Base-by-base conservation (phyloP, 2,113 vertebrate genomes). In the Corythoichthys intestinalis region DNA sequence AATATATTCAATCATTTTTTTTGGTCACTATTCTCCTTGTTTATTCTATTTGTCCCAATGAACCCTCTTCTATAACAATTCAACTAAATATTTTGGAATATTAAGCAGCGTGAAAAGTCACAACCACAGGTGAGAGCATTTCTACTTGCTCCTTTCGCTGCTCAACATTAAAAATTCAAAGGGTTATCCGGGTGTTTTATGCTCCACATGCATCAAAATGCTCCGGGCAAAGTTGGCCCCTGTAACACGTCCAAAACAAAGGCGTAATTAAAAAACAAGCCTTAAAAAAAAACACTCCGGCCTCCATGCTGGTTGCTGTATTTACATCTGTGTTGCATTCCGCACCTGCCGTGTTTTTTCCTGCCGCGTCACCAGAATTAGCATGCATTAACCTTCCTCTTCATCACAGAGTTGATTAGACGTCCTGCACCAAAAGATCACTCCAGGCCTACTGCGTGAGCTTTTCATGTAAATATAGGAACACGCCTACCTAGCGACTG, bases 251-350 rank as follows among this genome's bases (percentile, higher is more conserved):
- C 75, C 48, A 71, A 74, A 85, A 81, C 81, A 88, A 81, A 86
- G 73, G 73, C 82, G 87, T 87, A 83, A 89, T 91, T 88, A 85
- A 84, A 86, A 65, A 85, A 85, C 53, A 56, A 11, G 38, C 14
- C 59, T 61, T 41, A 39, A 28, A 28, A 28, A 65, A 67, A 67
- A 87, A 69, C 66, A 70, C 65, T 70, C 70, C 87, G 76, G 81
- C 83, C 82, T 85, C 81, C 77, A 79, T 78, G 88, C 88, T 81
- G 82, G 77, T 85, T 88, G 85, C 77, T 75, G 78, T 81, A 90
- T 86, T 88, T 86, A 86, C 87, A 86, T 79, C 85, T 85, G 77
- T 89, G 91, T 91, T 89, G 87, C 89, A 75, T 75, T 70, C 77
- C 78, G 83, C 80, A 67, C 70, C 65, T 80, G 76, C 74, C 70